Evolutionary conservation across 2,888 invertebrate genomes (phyloP).

Genomic region (Drosophila greeni): DNA sequence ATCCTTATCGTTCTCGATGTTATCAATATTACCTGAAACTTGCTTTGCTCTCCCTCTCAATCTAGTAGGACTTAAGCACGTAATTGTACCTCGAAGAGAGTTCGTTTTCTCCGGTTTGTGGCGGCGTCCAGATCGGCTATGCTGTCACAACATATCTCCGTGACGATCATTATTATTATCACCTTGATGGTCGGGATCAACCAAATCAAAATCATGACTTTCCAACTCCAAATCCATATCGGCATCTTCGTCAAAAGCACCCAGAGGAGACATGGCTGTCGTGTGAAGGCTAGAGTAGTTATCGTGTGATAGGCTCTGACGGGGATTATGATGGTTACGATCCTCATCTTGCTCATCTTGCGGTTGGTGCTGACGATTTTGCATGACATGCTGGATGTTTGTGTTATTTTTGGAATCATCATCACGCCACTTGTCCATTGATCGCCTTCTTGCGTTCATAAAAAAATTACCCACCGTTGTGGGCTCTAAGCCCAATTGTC

Average conservation of each 20-base stretch:
- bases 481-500: slow-evolving; percentile 97
- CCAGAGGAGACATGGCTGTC: slow-evolving; percentile 68
- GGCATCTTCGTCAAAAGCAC: slow-evolving; percentile 75
- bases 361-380: slow-evolving; percentile 30
- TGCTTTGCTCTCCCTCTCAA: neutral
- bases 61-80: slow-evolving; percentile 5
- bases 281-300: slow-evolving; percentile 54
- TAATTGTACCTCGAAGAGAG: slow-evolving; percentile 1
- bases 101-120: slow-evolving; percentile 4
- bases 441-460: slow-evolving; percentile 99
- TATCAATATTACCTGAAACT: neutral
- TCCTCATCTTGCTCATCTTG: slow-evolving; percentile 44
- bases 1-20: neutral
- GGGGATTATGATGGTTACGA: slow-evolving; percentile 42
- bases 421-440: slow-evolving; percentile 99
- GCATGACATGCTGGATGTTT: slow-evolving; percentile 22
- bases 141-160: slow-evolving; percentile 75
- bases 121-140: slow-evolving; percentile 30
- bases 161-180: slow-evolving; percentile 55
- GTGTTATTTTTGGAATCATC: slow-evolving; percentile 82
- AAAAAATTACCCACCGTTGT: slow-evolving; percentile 99
- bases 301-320: slow-evolving; percentile 42
- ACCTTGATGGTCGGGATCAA: slow-evolving; percentile 57
- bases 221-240: slow-evolving; percentile 77
- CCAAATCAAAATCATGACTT: slow-evolving; percentile 76